Conservation (phyloP, 2,888 invertebrate genomes). For the Cataglyphis cursor region DNA sequence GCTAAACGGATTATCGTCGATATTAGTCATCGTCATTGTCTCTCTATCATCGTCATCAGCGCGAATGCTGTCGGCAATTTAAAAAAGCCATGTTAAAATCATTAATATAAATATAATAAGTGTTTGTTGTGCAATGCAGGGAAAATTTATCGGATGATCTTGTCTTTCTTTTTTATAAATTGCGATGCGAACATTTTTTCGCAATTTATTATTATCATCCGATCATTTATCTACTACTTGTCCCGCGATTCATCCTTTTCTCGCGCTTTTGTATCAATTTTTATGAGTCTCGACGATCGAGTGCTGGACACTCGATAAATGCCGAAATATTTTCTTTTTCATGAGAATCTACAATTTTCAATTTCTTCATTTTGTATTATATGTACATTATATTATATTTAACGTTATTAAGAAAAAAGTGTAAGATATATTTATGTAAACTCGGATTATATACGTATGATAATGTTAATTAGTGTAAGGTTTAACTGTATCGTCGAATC, state of each 20-base stretch:
- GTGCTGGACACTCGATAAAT: constrained; percentile 71
- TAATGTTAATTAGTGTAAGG: constrained; percentile 79
- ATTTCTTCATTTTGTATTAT: constrained; percentile 50
- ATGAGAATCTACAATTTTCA: constrained; percentile 21
- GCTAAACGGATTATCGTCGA: constrained; percentile 35
- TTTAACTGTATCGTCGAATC: constrained; percentile 72
- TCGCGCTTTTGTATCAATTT: not conserved
- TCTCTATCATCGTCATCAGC: constrained; percentile 23
- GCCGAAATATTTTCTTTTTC: not conserved
- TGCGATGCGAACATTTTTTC: not conserved
- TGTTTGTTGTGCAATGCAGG: not conserved
- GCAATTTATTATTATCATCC: not conserved
- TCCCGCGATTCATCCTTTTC: not conserved
- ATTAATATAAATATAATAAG: not conserved
- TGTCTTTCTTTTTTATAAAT: not conserved
- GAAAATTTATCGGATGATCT: not conserved
- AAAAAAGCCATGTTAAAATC: not conserved
- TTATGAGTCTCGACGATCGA: constrained; percentile 59
- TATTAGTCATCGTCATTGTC: constrained; percentile 60
- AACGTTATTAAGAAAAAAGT: constrained; percentile 70
- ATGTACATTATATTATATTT: constrained; percentile 43
- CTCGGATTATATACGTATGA: constrained; percentile 76
- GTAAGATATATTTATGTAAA: constrained; percentile 72
- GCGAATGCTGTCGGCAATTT: constrained; percentile 30
- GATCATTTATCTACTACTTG: not conserved